phyloP scores from a whole-genome alignment of 2,113 vertebrate genomes.

The Grammomys dolichurus region DNA sequence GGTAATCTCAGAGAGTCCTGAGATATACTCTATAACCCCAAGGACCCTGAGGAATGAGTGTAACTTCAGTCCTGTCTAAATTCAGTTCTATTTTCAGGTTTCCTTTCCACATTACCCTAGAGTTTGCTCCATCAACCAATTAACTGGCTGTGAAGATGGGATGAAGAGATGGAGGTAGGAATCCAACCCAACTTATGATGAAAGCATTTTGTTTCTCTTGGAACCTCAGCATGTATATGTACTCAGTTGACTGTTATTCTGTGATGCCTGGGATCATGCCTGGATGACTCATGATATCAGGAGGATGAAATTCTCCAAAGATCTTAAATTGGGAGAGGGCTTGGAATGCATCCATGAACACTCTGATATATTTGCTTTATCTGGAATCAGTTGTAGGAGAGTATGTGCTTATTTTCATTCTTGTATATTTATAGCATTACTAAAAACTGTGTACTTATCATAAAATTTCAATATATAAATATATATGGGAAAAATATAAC shows the following conservation, averaged over 20 bases:
- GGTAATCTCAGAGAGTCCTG: not conserved
- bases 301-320: not conserved
- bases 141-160: not conserved
- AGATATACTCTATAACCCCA: not conserved
- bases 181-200: not conserved
- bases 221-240: not conserved
- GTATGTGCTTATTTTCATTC: not conserved
- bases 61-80: not conserved
- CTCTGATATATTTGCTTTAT: not conserved
- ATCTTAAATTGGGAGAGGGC: not conserved
- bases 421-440: conserved; percentile 29
- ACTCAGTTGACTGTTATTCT: not conserved
- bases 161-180: not conserved
- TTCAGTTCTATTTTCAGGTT: not conserved
- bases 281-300: not conserved
- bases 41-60: not conserved
- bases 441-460: not conserved
- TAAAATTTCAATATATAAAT: not conserved
- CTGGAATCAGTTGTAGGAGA: conserved; percentile 13
- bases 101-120: not conserved
- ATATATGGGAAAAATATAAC: not conserved
- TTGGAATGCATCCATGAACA: not conserved
- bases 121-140: not conserved
- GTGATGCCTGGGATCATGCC: not conserved
- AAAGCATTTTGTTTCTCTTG: not conserved